Base-by-base conservation (phyloP, 2,888 invertebrate species). In the Pachymerium ferrugineum region DNA sequence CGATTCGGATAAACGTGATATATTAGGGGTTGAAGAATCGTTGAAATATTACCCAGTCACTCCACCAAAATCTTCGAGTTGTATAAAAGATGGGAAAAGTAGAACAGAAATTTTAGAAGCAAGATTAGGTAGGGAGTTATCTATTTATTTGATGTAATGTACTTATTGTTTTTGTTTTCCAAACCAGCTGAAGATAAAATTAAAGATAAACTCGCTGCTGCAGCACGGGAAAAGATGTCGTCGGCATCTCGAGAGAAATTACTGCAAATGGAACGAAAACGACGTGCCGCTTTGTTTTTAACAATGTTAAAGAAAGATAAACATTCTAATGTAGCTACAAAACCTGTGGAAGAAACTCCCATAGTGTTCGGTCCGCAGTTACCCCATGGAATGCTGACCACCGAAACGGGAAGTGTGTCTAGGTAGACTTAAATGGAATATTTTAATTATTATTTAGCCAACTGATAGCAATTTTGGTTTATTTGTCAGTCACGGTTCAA, bases 231-330 rank as follows among this genome's bases (percentile, higher is more conserved):
- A 75, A 81, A 81, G 72, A 76, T 83, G 33, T 80, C 81, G 2
- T 80, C 81, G 75, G 80, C 79, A 0, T 75, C 79, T 31, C 80
- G 80, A 47, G 83, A 83, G 73, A 82, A 81, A 76, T 81, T 82
- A 74, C 75, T 84, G 25, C 82, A 83, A 77, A 78, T 80, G 19
- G 92, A 92, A 80, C 84, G 94, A 0, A 89, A 92, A 78, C 88
- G 88, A 29, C 90, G 91, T 78, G 94, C 93, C 0, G 90, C 92
- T 10, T 90, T 91, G 80, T 94, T 95, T 82, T 86, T 92, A 10
- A 86, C 85, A 80, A 85, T 86, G 74, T 82, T 87, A 70, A 82
- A 78, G 67, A 80, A 78, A 74, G 72, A 76, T 10, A 74, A 75
- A 67, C 22, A 25, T 16, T n/a, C 31, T 1, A 19, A n/a, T 25